Base-by-base conservation (phyloP, 2,888 invertebrate species). In the Siphlonurus alternatus region DNA sequence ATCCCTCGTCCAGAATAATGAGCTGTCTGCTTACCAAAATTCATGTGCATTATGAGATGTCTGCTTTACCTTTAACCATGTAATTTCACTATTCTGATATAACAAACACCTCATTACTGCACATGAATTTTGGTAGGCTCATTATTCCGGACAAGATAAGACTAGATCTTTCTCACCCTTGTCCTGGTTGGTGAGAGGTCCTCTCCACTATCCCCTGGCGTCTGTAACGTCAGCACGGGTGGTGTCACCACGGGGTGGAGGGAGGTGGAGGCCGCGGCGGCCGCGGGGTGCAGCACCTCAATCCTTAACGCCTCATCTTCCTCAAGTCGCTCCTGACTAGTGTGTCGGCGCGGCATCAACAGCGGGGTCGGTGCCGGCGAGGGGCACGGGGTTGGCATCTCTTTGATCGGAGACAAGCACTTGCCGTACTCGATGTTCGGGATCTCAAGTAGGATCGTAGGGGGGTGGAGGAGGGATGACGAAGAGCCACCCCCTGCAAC, bases 401-500 rank as follows among this genome's bases (percentile, higher is more conserved):
- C 74, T 56, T 72, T 72, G 63, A 74, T 74, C 1, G 74, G 74
- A 18, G 72, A 73, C 68, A 89, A 81, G 77, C 88, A 89, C 76
- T 87, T 87, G 72, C 84, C 86, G 70, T 85, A 85, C 66, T 75
- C 74, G 65, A 71, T 69, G 73, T 82, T 83, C 54, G 89, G 88
- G 69, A 88, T 86, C 79, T 89, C 89, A 64, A 89, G 79, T 25
- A 88, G 80, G 69, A 89, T 88, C 53, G 86, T 85, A 53, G 88
- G 87, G 64, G 87, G 86, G 73, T 87, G 86, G 54, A 86, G 78
- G 61, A 84, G 76, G 56, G 56, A 56, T 5, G 56, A 56, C 5
- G 19, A 20, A 20, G n/a, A 20, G 7, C 56, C 56, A 20, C 56
- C 56, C 20, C 7, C 15, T 5, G 38, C 7, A 38, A 38, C n/a